phyloP scores from a whole-genome alignment of 2,113 vertebrate genomes.

The Sinocyclocheilus rhinocerous region DNA sequence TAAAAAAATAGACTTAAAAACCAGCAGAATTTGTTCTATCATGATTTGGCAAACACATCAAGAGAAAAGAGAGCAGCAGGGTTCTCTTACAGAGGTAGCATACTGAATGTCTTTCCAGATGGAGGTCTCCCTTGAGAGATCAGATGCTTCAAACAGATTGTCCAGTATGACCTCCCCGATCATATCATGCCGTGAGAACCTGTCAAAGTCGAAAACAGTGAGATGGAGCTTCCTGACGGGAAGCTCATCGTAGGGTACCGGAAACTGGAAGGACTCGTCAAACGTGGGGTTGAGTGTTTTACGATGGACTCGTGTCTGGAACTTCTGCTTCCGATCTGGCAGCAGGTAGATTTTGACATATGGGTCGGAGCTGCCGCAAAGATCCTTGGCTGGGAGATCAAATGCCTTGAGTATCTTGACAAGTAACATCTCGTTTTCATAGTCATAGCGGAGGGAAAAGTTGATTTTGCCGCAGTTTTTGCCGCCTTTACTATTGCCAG shows the following conservation, averaged over 20 bases:
- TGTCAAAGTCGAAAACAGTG: constrained; percentile 97
- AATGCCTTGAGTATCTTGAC: constrained; percentile 85
- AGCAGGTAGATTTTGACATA: constrained; percentile 90
- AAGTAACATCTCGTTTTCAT: constrained; percentile 77
- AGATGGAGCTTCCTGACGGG: constrained; percentile 91
- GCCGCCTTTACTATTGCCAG: constrained; percentile 65
- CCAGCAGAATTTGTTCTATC: background rate
- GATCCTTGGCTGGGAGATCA: constrained; percentile 86
- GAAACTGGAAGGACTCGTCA: constrained; percentile 87
- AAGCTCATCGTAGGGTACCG: constrained; percentile 91
- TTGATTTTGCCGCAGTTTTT: constrained; percentile 80
- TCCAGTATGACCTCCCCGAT: constrained; percentile 97
- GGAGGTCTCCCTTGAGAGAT: constrained; percentile 91
- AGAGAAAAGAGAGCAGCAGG: background rate
- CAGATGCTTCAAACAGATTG: constrained; percentile 93
- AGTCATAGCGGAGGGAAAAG: constrained; percentile 81
- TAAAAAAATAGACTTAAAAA: background rate
- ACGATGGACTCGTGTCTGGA: constrained; percentile 87
- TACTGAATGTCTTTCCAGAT: constrained; percentile 94
- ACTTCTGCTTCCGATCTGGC: constrained; percentile 88
- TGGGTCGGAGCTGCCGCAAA: constrained; percentile 85
- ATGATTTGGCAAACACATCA: background rate
- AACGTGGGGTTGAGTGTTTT: constrained; percentile 88
- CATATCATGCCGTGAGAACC: constrained; percentile 97
- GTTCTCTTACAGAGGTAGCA: constrained; percentile 71